Evolutionary conservation across 2,113 vertebrate species (phyloP), one percentile per base, ranked within the genome.

Genomic region (Gymnarchus niloticus): DNA sequence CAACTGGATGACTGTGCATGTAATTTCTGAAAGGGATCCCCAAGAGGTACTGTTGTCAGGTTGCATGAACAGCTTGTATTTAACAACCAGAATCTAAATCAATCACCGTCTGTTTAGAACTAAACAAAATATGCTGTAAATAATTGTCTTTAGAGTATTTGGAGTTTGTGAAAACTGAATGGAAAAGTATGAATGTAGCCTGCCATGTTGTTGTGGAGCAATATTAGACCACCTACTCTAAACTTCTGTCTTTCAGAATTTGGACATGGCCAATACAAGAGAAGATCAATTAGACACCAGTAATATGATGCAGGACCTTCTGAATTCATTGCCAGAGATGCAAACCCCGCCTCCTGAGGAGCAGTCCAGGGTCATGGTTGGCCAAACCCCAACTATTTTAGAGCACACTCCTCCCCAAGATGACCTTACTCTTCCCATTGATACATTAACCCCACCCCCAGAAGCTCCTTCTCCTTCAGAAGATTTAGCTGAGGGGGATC

Each of bases 341-440:
- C 93, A 94, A 89, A 95, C 93, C 0, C 93, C 93, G 1, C 93
- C 95, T 41, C 94, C 93, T 8, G 94, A 95, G 86, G 93, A 95
- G 48, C 86, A 54, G 1, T 85, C 83, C n/a, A 61, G 84, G 2
- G 87, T 85, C 0, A 87, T 90, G 1, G 12, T 88, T 28, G 91
- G 89, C 86, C 87, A 91, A 57, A 88, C 90, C 56, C 88, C 88
- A 25, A 83, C 90, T 17, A 85, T 57, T 41, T 54, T 88, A 19
- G 92, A 94, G 87, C 87, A 89, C 78, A n/a, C 87, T 8, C 21
- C 90, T 28, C 52, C 89, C 88, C 92, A 89, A 78, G 91, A 94
- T n/a, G 86, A 89, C 49, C 87, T 91, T 1, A 90, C 89, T 56
- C 91, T 92, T 76, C 90, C 94, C 84, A 90, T 94, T 6, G 94